Percentiles rank a stretch among this genome's conserved stretches.
These are phyloP conservation scores for Biston stratarius DNA, from an alignment of 2,888 invertebrate genomes.

Conservation along the genomic window DNA sequence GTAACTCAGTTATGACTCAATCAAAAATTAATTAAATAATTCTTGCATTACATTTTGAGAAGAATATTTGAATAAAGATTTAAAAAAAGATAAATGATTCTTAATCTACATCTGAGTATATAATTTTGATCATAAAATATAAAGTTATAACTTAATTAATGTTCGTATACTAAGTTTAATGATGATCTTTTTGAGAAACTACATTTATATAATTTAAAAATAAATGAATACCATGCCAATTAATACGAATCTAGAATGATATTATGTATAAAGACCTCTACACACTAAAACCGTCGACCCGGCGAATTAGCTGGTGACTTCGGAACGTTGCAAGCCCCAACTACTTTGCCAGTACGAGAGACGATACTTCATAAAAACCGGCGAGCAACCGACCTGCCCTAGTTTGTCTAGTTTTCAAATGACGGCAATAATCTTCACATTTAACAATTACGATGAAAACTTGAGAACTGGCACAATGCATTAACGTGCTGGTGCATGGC, in stretches of 20 bases:
- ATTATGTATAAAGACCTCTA: conserved; percentile 24
- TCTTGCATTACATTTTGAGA: conserved; percentile 12
- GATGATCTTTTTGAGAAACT: conserved; percentile 50
- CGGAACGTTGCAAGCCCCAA: too few species aligned
- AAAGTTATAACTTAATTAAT: conserved; percentile 51
- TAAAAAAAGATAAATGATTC: conserved; percentile 45
- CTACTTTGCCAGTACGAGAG: too few species aligned
- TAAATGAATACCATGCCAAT: conserved; percentile 50
- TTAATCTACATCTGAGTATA: conserved; percentile 76
- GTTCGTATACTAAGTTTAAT: conserved; percentile 45
- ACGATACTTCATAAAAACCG: too few species aligned
- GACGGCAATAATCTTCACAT: too few species aligned
- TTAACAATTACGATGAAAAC: too few species aligned
- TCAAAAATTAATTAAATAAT: conserved; percentile 1
- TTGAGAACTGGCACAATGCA: too few species aligned
- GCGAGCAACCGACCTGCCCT: too few species aligned
- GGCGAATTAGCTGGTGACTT: too few species aligned
- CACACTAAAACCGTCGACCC: too few species aligned
- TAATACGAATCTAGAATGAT: conserved; percentile 47
- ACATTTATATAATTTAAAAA: conserved; percentile 30
- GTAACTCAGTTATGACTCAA: neutral
- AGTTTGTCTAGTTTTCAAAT: too few species aligned
- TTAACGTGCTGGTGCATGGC: too few species aligned
- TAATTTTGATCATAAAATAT: conserved; percentile 74
- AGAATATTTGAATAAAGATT: conserved; percentile 20